Percentiles rank a stretch among this genome's conserved stretches.
Evolutionary conservation across 2,113 vertebrate genomes (phyloP).

Genomic region (Lamprotornis superbus): DNA sequence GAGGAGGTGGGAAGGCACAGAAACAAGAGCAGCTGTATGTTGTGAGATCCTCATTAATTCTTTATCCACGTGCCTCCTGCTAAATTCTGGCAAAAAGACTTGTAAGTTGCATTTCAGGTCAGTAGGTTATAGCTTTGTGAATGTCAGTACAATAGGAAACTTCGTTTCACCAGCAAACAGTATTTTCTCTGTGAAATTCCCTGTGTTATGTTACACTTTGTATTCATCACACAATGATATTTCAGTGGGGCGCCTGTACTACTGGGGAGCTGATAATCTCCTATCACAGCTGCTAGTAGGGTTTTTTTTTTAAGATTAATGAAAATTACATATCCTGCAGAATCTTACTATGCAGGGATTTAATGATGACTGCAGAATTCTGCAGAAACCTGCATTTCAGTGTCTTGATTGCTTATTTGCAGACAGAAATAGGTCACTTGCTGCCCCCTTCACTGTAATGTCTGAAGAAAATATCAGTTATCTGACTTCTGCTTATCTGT

Average conservation of each 20-base stretch:
- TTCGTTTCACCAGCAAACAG: background rate
- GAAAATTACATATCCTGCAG: background rate
- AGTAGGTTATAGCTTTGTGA: background rate
- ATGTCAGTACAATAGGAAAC: background rate
- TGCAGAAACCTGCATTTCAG: background rate
- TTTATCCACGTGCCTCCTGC: background rate
- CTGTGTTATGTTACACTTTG: background rate
- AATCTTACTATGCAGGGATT: background rate
- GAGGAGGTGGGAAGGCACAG: background rate
- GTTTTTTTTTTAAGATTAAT: background rate
- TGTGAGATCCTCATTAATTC: background rate
- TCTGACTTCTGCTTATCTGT: background rate
- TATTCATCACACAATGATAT: background rate
- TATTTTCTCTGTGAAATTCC: background rate
- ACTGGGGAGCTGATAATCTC: background rate
- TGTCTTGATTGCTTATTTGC: background rate
- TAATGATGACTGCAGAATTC: accelerated
- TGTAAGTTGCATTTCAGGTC: background rate
- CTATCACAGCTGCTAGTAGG: background rate
- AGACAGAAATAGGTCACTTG: background rate
- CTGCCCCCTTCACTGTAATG: background rate
- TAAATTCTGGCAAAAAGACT: background rate
- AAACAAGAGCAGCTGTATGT: background rate
- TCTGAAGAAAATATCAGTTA: background rate
- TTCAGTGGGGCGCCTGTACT: background rate